Evolutionary conservation across 2,888 invertebrate species (phyloP), one percentile per base, ranked within the genome.

Genomic region (Aphodius sticticus): DNA sequence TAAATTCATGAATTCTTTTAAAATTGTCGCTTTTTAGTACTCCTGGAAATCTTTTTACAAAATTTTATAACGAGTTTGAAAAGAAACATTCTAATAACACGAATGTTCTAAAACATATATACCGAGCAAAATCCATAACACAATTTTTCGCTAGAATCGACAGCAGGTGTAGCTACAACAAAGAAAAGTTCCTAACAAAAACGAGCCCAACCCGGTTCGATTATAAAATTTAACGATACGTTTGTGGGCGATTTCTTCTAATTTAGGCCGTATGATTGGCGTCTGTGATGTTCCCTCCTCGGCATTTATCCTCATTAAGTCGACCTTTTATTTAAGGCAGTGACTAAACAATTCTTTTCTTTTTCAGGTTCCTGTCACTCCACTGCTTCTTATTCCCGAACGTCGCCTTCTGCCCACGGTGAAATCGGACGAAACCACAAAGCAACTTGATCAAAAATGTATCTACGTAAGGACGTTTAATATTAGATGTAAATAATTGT

Each of bases 301-400:
- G 53, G 53, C 53, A 12, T 53, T 53, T 53, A 53, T 53, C 53
- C 53, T 53, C 53, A 53, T 53, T 53, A 53, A 53, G 7, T 53
- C 53, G 53, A 53, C 53, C 15, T 76, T 70, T 78, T 70, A 80
- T 80, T 81, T 81, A 79, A 78, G 36, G 76, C 26, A 36, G 70
- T 81, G 79, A 81, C 79, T 79, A 75, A 77, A 79, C 79, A 79
- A 80, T 85, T 82, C 83, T 82, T 81, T 76, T 82, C 81, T 77
- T 81, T 84, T 83, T 84, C 93, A 95, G 96, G 89, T 96, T 97
- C 90, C 93, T 95, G 86, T 97, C 97, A 81, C 92, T 97, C 84
- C 97, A 97, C 89, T 97, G 97, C 90, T 95, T 94, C 89, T 92
- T 97, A 84, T 97, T 96, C 90, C 96, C 97, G 77, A 93, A 95